Percentiles rank a stretch among this genome's conserved stretches.
Conservation (phyloP, 2,888 invertebrate genomes). For the Dryocosmus kuriphilus region DNA sequence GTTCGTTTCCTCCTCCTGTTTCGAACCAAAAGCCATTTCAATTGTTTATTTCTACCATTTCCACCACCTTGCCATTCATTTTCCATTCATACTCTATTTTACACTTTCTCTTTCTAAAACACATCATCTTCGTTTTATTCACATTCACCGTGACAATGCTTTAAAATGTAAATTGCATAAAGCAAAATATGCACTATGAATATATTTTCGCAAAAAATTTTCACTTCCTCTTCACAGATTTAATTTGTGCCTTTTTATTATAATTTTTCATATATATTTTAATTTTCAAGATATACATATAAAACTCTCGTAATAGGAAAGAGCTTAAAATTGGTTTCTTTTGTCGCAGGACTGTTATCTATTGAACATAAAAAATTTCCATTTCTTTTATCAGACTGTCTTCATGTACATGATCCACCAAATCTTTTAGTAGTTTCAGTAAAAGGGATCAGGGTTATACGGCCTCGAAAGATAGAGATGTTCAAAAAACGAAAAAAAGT, state of each 20-base stretch:
- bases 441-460: slow-evolving; percentile 7
- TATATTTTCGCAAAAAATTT: neutral
- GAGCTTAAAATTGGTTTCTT: neutral
- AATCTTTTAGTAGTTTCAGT: slow-evolving; percentile 3
- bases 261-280: neutral
- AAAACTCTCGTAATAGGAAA: slow-evolving; percentile 1
- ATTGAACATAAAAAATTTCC: slow-evolving; percentile 8
- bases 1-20: too few species aligned
- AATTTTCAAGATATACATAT: neutral
- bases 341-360: slow-evolving; percentile 2
- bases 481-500: neutral
- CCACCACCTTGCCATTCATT: too few species aligned
- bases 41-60: too few species aligned
- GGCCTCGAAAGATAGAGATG: slow-evolving; percentile 19
- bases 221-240: neutral
- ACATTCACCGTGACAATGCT: too few species aligned
- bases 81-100: too few species aligned
- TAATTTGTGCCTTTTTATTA: too few species aligned
- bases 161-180: neutral
- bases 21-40: too few species aligned
- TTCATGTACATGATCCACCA: neutral
- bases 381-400: slow-evolving; percentile 10
- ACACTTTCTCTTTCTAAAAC: too few species aligned
- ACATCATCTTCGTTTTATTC: too few species aligned
- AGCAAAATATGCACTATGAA: neutral